phyloP scores from a whole-genome alignment of 2,888 invertebrate genomes.

The Sicus ferrugineus region DNA sequence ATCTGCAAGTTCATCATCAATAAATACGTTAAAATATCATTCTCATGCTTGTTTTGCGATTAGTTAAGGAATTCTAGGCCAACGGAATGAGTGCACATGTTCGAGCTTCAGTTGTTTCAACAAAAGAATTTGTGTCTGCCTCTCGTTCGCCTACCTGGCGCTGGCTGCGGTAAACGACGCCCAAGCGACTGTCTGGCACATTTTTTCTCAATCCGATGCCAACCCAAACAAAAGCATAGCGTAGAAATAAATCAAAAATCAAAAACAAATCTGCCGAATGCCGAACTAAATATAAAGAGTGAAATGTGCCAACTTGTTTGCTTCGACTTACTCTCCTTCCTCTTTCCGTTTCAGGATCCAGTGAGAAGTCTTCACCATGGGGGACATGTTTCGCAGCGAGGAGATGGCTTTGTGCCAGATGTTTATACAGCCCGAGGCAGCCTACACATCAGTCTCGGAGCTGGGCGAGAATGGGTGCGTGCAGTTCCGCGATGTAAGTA shows the following conservation, averaged over 20 bases:
- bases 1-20: no score
- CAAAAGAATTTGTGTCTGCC: no score
- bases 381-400: constrained; percentile 87
- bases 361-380: constrained; percentile 68
- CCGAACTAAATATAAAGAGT: no score
- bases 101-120: no score
- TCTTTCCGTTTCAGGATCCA: constrained; percentile 35
- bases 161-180: no score
- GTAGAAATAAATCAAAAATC: neutral
- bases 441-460: constrained; percentile 93
- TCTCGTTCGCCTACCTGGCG: no score
- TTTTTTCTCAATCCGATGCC: constrained; percentile 3
- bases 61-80: no score
- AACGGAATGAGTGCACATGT: no score
- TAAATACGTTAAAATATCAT: no score
- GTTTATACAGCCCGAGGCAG: constrained; percentile 95
- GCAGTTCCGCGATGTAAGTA: constrained; percentile 94
- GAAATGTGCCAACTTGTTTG: no score
- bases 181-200: constrained; percentile 1
- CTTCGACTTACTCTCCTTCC: neutral
- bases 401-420: constrained; percentile 94
- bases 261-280: no score
- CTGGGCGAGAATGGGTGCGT: constrained; percentile 93
- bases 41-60: no score
- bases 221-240: neutral